These are phyloP conservation scores for Agrochola litura DNA, from an alignment of 2,888 invertebrate species.

Conservation along the genomic window DNA sequence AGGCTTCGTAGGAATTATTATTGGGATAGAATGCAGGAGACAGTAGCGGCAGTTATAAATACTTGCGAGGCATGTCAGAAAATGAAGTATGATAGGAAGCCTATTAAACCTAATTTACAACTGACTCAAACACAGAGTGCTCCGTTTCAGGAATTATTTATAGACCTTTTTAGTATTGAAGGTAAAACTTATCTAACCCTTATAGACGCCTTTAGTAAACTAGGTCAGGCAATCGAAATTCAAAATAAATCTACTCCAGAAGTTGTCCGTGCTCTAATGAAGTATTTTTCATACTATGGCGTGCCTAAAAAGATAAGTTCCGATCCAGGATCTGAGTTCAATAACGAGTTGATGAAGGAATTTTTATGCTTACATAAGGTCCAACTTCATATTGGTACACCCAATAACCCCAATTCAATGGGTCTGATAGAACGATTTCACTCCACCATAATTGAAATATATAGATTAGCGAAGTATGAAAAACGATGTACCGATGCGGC, in stretches of 20 bases:
- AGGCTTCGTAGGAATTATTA: constrained; percentile 10
- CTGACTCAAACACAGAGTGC: constrained; percentile 12
- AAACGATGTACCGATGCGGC: too few species aligned
- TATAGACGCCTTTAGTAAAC: too few species aligned
- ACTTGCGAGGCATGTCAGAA: constrained; percentile 15
- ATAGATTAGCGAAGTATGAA: too few species aligned
- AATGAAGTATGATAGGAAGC: constrained; percentile 27
- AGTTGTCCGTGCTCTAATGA: too few species aligned
- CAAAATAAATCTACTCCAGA: constrained; percentile 17
- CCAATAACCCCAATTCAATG: too few species aligned
- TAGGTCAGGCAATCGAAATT: constrained; percentile 17
- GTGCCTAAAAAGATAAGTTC: too few species aligned
- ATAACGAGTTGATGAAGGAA: too few species aligned
- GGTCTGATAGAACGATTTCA: constrained; percentile 3
- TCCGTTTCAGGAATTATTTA: constrained; percentile 16
- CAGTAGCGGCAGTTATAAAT: constrained; percentile 3
- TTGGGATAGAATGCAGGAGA: constrained; percentile 5
- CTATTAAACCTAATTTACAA: constrained; percentile 16
- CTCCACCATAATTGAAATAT: constrained; percentile 27
- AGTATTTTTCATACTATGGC: too few species aligned
- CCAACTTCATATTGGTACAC: too few species aligned
- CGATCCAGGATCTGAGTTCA: too few species aligned
- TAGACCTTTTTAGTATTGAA: constrained; percentile 24
- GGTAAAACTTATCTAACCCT: too few species aligned
- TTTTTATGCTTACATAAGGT: too few species aligned